Evolutionary conservation across 1,140 invertebrate species (phyloP).

Genomic region (Bombus pyrosoma): DNA sequence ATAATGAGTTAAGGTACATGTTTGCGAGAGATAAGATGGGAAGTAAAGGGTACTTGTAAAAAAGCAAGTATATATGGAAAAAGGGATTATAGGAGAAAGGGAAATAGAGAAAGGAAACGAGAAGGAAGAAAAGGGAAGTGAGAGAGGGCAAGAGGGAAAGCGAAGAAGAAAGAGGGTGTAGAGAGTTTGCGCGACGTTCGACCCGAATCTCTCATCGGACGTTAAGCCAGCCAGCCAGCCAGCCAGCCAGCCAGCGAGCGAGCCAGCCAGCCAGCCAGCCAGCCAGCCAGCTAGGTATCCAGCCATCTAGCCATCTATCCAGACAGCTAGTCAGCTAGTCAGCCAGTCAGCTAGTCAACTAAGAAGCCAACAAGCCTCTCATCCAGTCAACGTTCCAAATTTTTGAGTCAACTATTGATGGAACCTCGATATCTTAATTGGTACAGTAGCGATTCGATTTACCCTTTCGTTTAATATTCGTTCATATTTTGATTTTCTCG

Average conservation of each 20-base stretch:
- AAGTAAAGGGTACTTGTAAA: background rate
- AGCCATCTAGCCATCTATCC: slow-evolving; percentile 37
- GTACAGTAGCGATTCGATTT: slow-evolving; percentile 20
- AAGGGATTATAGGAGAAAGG: slow-evolving; percentile 22
- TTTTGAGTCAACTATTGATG: slow-evolving; percentile 64
- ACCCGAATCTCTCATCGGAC: slow-evolving; percentile 72
- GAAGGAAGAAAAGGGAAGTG: slow-evolving; percentile 9
- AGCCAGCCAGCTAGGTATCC: slow-evolving; percentile 40
- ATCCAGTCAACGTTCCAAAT: slow-evolving; percentile 29
- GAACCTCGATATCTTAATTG: slow-evolving; percentile 52
- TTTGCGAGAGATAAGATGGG: background rate
- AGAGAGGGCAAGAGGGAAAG: slow-evolving; percentile 47
- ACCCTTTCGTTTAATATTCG: background rate
- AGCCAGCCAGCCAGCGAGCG: slow-evolving; percentile 34
- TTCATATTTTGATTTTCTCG: background rate
- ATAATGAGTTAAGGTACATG: background rate
- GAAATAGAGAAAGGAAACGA: background rate
- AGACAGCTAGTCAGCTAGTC: slow-evolving; percentile 39
- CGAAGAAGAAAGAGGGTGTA: slow-evolving; percentile 65
- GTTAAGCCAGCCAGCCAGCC: slow-evolving; percentile 58
- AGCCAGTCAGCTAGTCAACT: slow-evolving; percentile 56
- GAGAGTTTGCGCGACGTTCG: slow-evolving; percentile 80
- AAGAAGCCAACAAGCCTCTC: slow-evolving; percentile 8
- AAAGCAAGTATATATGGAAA: background rate
- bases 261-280: slow-evolving; percentile 28